phyloP scores from a whole-genome alignment of 1,140 invertebrate genomes.

The Leptinotarsa defecta region DNA sequence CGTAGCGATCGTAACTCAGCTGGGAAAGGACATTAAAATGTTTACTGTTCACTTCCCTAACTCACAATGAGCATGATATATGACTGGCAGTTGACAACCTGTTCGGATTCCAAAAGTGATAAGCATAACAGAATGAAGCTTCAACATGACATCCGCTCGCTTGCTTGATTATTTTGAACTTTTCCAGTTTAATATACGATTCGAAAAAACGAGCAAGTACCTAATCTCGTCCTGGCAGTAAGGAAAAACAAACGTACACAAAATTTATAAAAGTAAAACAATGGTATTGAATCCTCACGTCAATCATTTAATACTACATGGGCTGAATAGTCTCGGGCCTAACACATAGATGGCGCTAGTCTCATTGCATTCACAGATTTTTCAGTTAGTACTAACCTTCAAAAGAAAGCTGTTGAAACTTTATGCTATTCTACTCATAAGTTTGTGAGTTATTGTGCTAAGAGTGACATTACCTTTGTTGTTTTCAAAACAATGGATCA shows the following conservation, averaged over 20 bases:
- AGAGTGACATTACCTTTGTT: too few relatives aligned
- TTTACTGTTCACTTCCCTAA: constrained; percentile 11
- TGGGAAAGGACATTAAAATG: background rate
- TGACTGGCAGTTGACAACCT: constrained; percentile 20
- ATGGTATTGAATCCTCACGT: background rate
- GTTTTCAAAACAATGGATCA: too few relatives aligned
- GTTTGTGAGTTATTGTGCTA: too few relatives aligned
- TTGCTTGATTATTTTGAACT: constrained; percentile 1
- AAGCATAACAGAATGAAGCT: constrained; percentile 17
- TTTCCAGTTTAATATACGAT: constrained; percentile 2
- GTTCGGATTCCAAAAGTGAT: constrained; percentile 16
- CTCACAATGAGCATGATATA: constrained; percentile 16
- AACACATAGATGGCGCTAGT: too few relatives aligned
- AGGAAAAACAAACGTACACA: background rate
- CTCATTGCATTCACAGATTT: too few relatives aligned
- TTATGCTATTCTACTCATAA: too few relatives aligned
- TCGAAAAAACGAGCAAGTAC: constrained; percentile 4
- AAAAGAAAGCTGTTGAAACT: too few relatives aligned
- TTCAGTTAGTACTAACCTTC: too few relatives aligned
- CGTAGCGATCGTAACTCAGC: background rate
- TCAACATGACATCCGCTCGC: constrained; percentile 2
- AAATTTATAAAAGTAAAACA: background rate
- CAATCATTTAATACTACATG: background rate
- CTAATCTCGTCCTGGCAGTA: constrained; percentile 10
- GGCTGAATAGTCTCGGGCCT: background rate